These are phyloP conservation scores for Pseudomugil gertrudae DNA, from an alignment of 2,797 vertebrate species.

Conservation along the genomic window DNA sequence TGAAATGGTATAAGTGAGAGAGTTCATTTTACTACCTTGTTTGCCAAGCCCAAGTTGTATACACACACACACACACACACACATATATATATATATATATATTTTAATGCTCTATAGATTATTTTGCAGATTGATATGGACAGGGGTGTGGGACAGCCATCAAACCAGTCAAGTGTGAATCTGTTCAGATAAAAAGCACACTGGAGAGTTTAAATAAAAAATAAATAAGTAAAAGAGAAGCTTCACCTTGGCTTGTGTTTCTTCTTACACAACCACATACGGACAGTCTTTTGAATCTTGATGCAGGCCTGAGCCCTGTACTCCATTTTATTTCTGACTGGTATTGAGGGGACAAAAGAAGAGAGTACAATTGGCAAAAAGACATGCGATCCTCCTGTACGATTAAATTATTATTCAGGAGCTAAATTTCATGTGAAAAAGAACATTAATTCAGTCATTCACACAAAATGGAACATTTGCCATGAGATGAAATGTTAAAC, in stretches of 20 bases:
- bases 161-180: constrained; percentile 48
- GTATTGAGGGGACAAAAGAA: constrained; percentile 1
- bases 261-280: constrained; percentile 97
- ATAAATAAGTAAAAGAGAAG: constrained; percentile 23
- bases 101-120: constrained; percentile 40
- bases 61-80: too few species aligned
- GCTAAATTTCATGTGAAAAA: background rate
- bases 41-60: background rate
- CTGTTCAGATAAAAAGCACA: constrained; percentile 35
- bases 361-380: constrained; percentile 1
- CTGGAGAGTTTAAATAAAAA: background rate
- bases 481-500: constrained; percentile 30
- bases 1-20: background rate
- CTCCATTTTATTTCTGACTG: constrained; percentile 96
- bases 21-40: background rate
- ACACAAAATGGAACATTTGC: constrained; percentile 6
- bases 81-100: too few species aligned
- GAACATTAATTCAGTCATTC: background rate
- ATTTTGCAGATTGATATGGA: constrained; percentile 54
- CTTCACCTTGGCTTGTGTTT: constrained; percentile 96
- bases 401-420: background rate
- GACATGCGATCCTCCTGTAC: background rate
- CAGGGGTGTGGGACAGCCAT: constrained; percentile 42
- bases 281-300: constrained; percentile 96
- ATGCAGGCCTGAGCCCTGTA: constrained; percentile 94